Base-by-base conservation (phyloP, 2,888 invertebrate genomes). In the Hedychridium roseum region DNA sequence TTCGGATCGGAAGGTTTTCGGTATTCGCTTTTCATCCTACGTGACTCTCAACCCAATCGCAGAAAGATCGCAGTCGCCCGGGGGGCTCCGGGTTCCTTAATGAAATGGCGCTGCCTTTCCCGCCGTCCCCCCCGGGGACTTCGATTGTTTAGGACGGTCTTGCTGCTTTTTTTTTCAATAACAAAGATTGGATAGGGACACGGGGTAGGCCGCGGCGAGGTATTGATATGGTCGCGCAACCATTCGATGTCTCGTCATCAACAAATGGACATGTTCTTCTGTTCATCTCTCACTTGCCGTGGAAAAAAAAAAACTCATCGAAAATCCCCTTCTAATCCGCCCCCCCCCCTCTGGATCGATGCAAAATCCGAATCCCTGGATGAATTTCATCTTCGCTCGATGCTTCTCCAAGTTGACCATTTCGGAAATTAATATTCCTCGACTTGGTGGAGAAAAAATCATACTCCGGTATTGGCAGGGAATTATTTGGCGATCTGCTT, bases 171-270 rank as follows among this genome's bases (percentile, higher is more conserved):
- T 63, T 62, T 57, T 65, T 66, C 64, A 67, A 66, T 71, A 71
- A 70, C 64, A 58, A 68, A 63, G 63, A 71, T 71, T 71, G 68
- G 57, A 68, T 59, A 58, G 63, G 67, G 64, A 54, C 51, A 45
- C n/a, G 43, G 41, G 26, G 28, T 31, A 47, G 43, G 52, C 50
- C 41, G 48, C 41, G 45, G 42, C 50, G 50, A 56, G 56, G 54
- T 62, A 64, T 62, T 47, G 64, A 58, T 56, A 60, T 57, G 50
- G 32, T 16, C 27, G 12, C 30, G 18, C 20, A 32, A 11, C 38
- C 21, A 23, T 27, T 37, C 40, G 21, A n/a, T n/a, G n/a, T n/a
- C n/a, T n/a, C n/a, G n/a, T n/a, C n/a, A n/a, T n/a, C n/a, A n/a
- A n/a, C n/a, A n/a, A n/a, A n/a, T n/a, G n/a, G n/a, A n/a, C n/a